Conservation (phyloP, 1,140 invertebrate species). For the Papilio machaon region DNA sequence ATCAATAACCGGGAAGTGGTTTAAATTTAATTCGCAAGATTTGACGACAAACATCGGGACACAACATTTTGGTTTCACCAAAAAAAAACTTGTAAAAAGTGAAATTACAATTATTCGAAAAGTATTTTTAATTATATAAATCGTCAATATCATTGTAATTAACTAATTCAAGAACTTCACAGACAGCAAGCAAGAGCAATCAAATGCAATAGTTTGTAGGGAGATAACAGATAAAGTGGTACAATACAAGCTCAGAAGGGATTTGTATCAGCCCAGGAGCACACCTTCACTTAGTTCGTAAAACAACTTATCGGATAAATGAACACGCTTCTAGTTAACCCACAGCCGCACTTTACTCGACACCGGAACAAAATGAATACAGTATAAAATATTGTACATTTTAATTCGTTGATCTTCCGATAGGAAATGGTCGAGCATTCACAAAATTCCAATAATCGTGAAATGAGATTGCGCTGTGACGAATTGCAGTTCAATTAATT, state of each 20-base stretch:
- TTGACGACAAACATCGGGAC: too few species aligned
- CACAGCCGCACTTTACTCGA: conserved; percentile 5
- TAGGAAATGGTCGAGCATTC: conserved; percentile 49
- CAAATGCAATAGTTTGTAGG: background rate
- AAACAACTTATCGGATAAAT: conserved; percentile 60
- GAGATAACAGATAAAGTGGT: conserved; percentile 4
- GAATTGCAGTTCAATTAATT: conserved; percentile 54
- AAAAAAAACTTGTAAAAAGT: too few species aligned
- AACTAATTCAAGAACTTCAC: background rate
- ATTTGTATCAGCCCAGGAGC: conserved; percentile 54
- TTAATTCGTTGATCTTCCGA: conserved; percentile 51
- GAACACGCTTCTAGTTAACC: background rate
- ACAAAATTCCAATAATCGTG: conserved; percentile 49
- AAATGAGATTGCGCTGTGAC: conserved; percentile 53
- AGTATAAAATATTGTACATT: conserved; percentile 44
- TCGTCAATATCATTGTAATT: background rate
- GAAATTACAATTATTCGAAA: too few species aligned
- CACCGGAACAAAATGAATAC: background rate
- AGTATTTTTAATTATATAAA: too few species aligned
- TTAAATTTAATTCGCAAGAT: too few species aligned
- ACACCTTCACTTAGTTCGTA: conserved; percentile 59
- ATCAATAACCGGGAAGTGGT: too few species aligned
- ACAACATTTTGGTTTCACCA: too few species aligned
- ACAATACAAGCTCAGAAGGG: conserved; percentile 38
- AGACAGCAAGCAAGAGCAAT: background rate